A percentile compares a stretch with the other conserved stretches of the same genome.
Conservation (phyloP, 2,888 invertebrate species). For the Mycalesis mineus region DNA sequence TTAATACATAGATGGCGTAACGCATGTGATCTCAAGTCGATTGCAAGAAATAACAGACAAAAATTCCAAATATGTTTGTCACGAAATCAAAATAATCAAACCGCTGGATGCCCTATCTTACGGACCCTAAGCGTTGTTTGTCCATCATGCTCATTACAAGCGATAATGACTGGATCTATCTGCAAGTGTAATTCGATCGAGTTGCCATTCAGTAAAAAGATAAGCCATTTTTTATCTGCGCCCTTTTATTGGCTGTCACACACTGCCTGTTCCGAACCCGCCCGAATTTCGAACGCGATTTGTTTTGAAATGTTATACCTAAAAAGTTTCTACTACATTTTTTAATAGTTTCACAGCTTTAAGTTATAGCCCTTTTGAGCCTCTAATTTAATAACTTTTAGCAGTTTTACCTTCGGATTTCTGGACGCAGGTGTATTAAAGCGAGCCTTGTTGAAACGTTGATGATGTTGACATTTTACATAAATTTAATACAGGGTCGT, state of each 20-base stretch:
- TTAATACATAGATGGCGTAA: too few species aligned
- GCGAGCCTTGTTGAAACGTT: background rate
- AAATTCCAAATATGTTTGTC: too few species aligned
- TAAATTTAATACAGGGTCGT: background rate
- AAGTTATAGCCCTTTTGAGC: too few species aligned
- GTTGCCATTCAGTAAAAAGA: conserved; percentile 16
- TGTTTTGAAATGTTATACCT: background rate
- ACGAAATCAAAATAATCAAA: too few species aligned
- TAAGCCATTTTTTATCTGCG: conserved; percentile 28
- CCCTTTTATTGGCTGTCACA: conserved; percentile 29
- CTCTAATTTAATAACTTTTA: background rate
- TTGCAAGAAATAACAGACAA: too few species aligned
- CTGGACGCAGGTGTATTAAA: background rate
- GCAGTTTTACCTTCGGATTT: background rate
- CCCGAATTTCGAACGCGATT: conserved; percentile 7
- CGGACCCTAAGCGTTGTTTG: conserved; percentile 24
- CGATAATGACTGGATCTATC: conserved; percentile 55
- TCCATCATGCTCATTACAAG: conserved; percentile 47
- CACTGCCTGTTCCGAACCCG: conserved; percentile 2
- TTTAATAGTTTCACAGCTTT: too few species aligned
- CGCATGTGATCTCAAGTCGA: too few species aligned
- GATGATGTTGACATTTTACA: background rate
- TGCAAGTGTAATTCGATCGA: conserved; percentile 52
- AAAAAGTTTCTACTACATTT: conserved; percentile 1
- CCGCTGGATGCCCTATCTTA: conserved; percentile 8